These are phyloP conservation scores for Pseudopipra pipra DNA, from an alignment of 2,113 vertebrate species.

Conservation along the genomic window DNA sequence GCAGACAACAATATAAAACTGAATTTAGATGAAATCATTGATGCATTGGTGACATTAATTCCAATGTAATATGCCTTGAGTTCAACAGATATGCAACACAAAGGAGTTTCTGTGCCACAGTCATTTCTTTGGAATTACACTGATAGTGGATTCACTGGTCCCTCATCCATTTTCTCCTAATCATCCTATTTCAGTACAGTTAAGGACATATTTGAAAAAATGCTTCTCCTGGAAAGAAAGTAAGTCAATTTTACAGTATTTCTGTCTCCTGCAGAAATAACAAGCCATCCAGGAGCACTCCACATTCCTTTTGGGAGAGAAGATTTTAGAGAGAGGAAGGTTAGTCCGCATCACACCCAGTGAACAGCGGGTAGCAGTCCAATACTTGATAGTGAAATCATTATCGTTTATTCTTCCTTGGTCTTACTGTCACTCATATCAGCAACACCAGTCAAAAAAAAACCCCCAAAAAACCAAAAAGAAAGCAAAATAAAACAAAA, in stretches of 20 bases:
- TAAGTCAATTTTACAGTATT: background rate
- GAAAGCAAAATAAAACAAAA: too few species aligned
- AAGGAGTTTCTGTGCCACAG: background rate
- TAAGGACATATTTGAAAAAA: background rate
- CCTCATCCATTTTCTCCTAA: background rate
- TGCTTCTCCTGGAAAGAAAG: background rate
- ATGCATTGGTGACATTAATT: background rate
- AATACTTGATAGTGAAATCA: background rate
- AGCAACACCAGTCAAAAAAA: background rate
- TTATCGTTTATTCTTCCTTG: background rate
- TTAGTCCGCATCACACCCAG: background rate
- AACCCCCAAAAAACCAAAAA: too few species aligned
- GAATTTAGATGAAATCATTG: background rate
- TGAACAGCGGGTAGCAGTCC: background rate
- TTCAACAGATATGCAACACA: background rate
- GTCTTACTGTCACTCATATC: background rate
- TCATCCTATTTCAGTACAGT: background rate
- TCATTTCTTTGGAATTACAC: background rate
- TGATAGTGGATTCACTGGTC: background rate
- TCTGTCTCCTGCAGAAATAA: background rate
- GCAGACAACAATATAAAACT: background rate
- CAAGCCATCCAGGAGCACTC: background rate
- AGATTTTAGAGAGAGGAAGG: background rate
- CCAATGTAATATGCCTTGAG: background rate
- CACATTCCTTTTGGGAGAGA: background rate